These are phyloP conservation scores for Pristiophorus japonicus DNA, from an alignment of 2,113 vertebrate species.

Conservation along the genomic window DNA sequence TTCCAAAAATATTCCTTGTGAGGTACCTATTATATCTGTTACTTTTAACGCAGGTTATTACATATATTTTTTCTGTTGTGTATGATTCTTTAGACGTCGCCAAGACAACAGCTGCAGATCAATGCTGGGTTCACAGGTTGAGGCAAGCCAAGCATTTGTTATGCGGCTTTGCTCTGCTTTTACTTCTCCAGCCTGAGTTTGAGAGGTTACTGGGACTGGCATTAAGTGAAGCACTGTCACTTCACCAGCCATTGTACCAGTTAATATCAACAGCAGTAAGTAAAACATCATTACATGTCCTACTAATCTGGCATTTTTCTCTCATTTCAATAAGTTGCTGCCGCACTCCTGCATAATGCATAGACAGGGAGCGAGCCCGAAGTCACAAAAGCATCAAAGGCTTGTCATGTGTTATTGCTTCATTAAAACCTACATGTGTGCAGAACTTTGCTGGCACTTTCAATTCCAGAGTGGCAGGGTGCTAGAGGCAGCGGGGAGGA, in stretches of 20 bases:
- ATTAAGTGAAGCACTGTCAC: constrained; percentile 4
- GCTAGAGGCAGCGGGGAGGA: background rate
- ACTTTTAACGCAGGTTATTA: background rate
- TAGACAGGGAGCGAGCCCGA: background rate
- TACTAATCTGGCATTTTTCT: background rate
- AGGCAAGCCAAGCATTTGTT: background rate
- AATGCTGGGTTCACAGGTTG: background rate
- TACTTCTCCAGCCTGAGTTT: background rate
- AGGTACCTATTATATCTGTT: too few relatives aligned
- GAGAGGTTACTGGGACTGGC: too few relatives aligned
- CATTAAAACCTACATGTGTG: background rate
- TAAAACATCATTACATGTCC: background rate
- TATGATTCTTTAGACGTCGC: background rate
- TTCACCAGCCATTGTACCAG: background rate
- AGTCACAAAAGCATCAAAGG: constrained; percentile 14
- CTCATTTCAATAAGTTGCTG: background rate
- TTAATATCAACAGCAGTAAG: background rate
- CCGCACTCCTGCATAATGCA: background rate
- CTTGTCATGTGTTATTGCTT: background rate
- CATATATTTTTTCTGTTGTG: too few relatives aligned
- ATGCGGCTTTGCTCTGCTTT: too few relatives aligned
- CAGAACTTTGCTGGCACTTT: background rate
- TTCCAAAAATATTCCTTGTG: background rate
- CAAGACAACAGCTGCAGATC: background rate
- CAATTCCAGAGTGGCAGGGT: background rate